These are phyloP conservation scores for Phaedon cochleariae DNA, from an alignment of 2,888 invertebrate genomes.

Conservation along the genomic window DNA sequence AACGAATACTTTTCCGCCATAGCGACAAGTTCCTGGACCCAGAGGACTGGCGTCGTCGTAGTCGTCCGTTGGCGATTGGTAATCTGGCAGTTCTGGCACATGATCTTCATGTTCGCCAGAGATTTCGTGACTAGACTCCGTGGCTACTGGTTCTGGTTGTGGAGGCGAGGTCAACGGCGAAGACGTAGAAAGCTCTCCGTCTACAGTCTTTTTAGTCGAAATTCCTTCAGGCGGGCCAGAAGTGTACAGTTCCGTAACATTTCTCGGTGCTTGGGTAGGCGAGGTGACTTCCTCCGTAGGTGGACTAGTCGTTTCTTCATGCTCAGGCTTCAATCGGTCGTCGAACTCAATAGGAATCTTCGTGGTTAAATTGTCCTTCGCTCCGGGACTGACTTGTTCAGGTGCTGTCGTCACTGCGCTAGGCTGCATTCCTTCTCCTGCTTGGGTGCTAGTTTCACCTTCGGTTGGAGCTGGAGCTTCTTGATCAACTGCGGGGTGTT, in stretches of 20 bases:
- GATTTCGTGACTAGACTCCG: conserved; percentile 42
- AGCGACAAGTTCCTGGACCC: conserved; percentile 90
- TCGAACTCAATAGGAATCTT: conserved; percentile 11
- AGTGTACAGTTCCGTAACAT: conserved; percentile 37
- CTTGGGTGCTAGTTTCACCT: conserved; percentile 8
- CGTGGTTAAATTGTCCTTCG: conserved; percentile 10
- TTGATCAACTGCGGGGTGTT: neutral
- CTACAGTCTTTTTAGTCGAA: conserved; percentile 40
- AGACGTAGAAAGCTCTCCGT: conserved; percentile 55
- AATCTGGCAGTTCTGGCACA: conserved; percentile 56
- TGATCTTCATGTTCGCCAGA: conserved; percentile 52
- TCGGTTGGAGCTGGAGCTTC: neutral
- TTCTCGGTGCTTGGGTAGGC: conserved; percentile 26
- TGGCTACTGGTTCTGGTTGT: conserved; percentile 26
- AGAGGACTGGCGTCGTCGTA: conserved; percentile 79
- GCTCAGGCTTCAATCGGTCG: neutral
- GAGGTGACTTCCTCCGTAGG: conserved; percentile 24
- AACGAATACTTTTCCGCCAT: conserved; percentile 91
- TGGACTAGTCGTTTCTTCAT: conserved; percentile 9
- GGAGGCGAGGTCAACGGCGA: conserved; percentile 39
- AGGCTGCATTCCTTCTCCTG: conserved; percentile 7
- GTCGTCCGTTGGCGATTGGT: conserved; percentile 66
- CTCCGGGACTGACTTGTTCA: neutral
- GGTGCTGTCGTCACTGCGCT: neutral
- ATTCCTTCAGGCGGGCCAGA: conserved; percentile 40